A percentile compares a stretch with the other conserved stretches of the same genome.
phyloP scores from a whole-genome alignment of 1,140 invertebrate species.

The Pseudomyrmex pallidus region DNA sequence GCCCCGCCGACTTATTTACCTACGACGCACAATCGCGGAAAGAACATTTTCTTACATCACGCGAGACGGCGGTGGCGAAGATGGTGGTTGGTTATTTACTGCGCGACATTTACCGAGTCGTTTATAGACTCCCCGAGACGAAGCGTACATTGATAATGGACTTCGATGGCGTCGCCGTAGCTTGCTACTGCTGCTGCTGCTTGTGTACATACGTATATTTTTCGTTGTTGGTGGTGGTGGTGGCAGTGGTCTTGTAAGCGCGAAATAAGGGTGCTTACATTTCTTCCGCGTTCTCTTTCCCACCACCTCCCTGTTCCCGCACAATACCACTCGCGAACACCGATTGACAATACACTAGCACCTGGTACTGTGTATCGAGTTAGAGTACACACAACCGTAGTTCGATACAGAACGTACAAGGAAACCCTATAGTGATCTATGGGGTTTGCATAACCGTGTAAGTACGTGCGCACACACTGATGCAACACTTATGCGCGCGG shows the following conservation, averaged over 20 bases:
- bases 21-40: conserved; percentile 18
- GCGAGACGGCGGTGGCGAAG: not conserved
- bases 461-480: not conserved
- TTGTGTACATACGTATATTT: conserved; percentile 22
- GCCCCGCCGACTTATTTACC: conserved; percentile 24
- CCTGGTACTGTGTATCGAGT: not conserved
- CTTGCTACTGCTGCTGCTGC: not conserved
- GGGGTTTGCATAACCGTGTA: conserved; percentile 5
- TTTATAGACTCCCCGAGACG: not conserved
- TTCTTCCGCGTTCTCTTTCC: not conserved
- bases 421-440: conserved; percentile 61
- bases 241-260: not conserved
- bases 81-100: conserved; percentile 9
- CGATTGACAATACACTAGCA: not conserved
- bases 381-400: not conserved
- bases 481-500: not conserved
- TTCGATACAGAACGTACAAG: not conserved
- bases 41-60: not conserved
- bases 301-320: too few species aligned
- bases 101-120: conserved; percentile 11
- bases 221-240: not conserved
- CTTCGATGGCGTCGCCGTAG: not conserved
- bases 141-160: conserved; percentile 39
- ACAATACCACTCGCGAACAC: not conserved
- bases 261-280: conserved; percentile 46